Evolutionary conservation across 2,888 invertebrate genomes (phyloP), one percentile per base, ranked within the genome.

Genomic region (Corythucha ciliata): DNA sequence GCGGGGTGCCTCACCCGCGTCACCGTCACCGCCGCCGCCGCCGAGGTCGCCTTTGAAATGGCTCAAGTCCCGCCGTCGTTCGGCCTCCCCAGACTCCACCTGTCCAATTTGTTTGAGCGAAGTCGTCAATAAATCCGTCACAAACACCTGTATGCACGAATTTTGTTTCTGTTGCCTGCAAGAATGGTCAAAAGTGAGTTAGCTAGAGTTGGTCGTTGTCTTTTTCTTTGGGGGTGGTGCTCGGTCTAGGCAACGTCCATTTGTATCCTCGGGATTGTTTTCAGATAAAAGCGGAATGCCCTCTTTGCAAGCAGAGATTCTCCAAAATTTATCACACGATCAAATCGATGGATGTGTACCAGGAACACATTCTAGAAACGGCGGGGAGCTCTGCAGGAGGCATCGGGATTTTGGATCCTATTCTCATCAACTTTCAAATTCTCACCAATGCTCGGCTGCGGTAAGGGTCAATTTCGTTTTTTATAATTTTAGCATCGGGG

Each of bases 281-380:
- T 55, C 66, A 85, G 83, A 84, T 92, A 12, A 93, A 92, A 70
- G 79, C 91, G 0, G 91, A 86, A 65, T 93, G 93, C 68, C 96
- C 96, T 0, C 72, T 96, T 1, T 96, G 96, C 69, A 94, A 96
- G 66, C 87, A 90, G 66, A 76, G 80, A 3, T 94, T 94, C 68
- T 84, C 81, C 62, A 83, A 85, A 6, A 94, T 94, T 52, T 87
- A 93, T 55, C 90, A 93, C 69, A 92, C 90, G 76, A 86, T 93
- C 3, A 79, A 83, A 59, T 85, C 89, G 0, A 82, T 83, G 65
- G 78, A 81, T 58, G 87, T 90, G 62, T 93, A 88, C 69, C 92
- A 94, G 62, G 83, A 90, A 65, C 88, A 91, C 65, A 69, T 72
- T 58, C 66, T 74, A 7, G 48, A 48, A 20, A 27, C 44, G 12